Evolutionary conservation across 2,888 invertebrate species (phyloP).

Genomic region (Cremastinae sp.): DNA sequence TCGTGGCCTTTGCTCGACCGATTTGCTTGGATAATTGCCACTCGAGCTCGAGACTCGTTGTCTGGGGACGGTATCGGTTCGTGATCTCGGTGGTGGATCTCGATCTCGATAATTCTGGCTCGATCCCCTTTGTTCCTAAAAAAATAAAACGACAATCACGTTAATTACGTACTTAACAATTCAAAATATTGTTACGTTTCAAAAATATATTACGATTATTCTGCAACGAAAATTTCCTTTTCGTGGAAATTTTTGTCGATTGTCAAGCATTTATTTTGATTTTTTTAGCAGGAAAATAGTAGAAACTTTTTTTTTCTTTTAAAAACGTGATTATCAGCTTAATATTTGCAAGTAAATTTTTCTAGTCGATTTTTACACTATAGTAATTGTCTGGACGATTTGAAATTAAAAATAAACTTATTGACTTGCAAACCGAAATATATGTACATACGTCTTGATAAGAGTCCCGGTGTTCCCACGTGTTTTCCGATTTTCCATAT

Average conservation of each 20-base stretch:
- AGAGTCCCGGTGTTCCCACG: slow-evolving; percentile 72
- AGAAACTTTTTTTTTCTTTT: no score
- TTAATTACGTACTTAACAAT: neutral
- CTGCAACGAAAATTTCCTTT: no score
- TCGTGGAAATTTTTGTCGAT: no score
- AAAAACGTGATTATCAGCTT: no score
- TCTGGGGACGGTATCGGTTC: slow-evolving; percentile 68
- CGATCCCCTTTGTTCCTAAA: slow-evolving; percentile 70
- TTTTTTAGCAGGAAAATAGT: no score
- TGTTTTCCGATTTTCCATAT: slow-evolving; percentile 72
- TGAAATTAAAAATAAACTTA: slow-evolving; percentile 22
- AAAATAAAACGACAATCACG: slow-evolving; percentile 16
- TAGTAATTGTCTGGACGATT: no score
- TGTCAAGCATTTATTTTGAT: no score
- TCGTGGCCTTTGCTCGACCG: slow-evolving; percentile 69
- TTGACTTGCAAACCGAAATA: slow-evolving; percentile 9
- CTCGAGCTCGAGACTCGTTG: slow-evolving; percentile 53
- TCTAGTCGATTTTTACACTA: no score
- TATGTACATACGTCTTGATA: slow-evolving; percentile 69
- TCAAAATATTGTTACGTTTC: neutral
- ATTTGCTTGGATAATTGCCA: slow-evolving; percentile 68
- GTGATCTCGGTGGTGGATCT: slow-evolving; percentile 69
- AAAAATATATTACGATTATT: no score
- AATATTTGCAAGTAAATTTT: no score
- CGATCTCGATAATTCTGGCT: slow-evolving; percentile 73